A percentile compares a stretch with the other conserved stretches of the same genome.
These are phyloP conservation scores for Pimephales promelas DNA, from an alignment of 2,113 vertebrate species.

Conservation along the genomic window DNA sequence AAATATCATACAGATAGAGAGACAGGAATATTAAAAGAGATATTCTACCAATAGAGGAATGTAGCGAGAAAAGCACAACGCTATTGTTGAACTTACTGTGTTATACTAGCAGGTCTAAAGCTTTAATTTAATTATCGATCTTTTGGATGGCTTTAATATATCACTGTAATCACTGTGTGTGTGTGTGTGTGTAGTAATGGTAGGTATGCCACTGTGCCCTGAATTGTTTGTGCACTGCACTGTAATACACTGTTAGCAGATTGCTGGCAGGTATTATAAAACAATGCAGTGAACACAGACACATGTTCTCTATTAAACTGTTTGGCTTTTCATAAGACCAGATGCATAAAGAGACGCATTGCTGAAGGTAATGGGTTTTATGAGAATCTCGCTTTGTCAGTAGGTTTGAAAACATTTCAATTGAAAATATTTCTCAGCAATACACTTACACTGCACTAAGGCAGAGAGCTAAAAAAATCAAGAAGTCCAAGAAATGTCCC, in stretches of 20 bases:
- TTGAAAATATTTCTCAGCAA: neutral
- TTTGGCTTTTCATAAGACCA: neutral
- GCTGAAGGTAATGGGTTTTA: neutral
- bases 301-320: neutral
- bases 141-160: constrained; percentile 51
- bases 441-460: neutral
- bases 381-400: neutral
- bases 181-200: too few species aligned
- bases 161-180: constrained; percentile 45
- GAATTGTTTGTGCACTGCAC: constrained; percentile 3
- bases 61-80: constrained; percentile 27
- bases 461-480: neutral
- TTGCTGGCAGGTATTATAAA: neutral
- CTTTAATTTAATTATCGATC: constrained; percentile 60
- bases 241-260: neutral
- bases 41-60: neutral
- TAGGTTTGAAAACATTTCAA: neutral
- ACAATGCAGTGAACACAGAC: neutral
- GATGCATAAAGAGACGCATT: neutral
- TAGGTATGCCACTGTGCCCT: neutral
- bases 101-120: constrained; percentile 45
- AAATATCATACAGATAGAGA: neutral
- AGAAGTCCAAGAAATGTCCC: neutral
- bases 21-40: constrained; percentile 20
- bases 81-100: constrained; percentile 40